Percentiles rank a stretch among this genome's conserved stretches.
phyloP scores from a whole-genome alignment of 2,797 vertebrate genomes.

The Tympanoctomys barrerae region DNA sequence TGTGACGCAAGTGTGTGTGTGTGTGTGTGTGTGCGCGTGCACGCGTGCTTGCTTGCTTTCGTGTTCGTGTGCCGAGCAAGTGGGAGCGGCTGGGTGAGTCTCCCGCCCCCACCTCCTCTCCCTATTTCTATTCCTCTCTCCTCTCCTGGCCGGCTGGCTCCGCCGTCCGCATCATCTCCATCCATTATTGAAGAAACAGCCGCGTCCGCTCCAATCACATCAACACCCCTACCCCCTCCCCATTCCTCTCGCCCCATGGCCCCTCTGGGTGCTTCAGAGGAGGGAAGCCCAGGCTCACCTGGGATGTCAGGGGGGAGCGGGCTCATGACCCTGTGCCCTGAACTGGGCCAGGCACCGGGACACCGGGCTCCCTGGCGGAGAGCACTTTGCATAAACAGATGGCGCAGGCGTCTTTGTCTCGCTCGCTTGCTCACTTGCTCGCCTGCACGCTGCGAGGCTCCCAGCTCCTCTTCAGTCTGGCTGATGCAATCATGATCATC shows the following conservation, averaged over 20 bases:
- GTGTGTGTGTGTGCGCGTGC: neutral
- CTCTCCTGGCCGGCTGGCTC: conserved; percentile 76
- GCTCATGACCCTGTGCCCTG: conserved; percentile 65
- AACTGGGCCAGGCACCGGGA: conserved; percentile 56
- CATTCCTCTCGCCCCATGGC: neutral
- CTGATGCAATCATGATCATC: conserved; percentile 79
- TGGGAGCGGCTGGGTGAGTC: conserved; percentile 25
- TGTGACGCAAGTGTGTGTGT: conserved; percentile 53
- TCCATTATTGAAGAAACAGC: conserved; percentile 88
- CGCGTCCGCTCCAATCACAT: conserved; percentile 87
- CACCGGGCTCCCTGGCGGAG: conserved; percentile 72
- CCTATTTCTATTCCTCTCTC: conserved; percentile 81
- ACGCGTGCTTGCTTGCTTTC: neutral
- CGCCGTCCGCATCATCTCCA: conserved; percentile 85
- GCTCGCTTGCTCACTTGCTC: conserved; percentile 4
- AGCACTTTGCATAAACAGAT: conserved; percentile 84
- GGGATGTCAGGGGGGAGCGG: conserved; percentile 6
- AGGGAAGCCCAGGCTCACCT: neutral
- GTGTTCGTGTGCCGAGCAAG: neutral
- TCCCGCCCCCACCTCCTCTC: conserved; percentile 71
- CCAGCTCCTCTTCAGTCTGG: conserved; percentile 65
- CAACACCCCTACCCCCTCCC: conserved; percentile 74
- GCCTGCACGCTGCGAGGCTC: conserved; percentile 54
- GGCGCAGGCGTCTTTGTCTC: conserved; percentile 82
- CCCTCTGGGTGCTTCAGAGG: conserved; percentile 56